A percentile compares a stretch with the other conserved stretches of the same genome.
Evolutionary conservation across 2,888 invertebrate species (phyloP).

Genomic region (Pandemis heparana): DNA sequence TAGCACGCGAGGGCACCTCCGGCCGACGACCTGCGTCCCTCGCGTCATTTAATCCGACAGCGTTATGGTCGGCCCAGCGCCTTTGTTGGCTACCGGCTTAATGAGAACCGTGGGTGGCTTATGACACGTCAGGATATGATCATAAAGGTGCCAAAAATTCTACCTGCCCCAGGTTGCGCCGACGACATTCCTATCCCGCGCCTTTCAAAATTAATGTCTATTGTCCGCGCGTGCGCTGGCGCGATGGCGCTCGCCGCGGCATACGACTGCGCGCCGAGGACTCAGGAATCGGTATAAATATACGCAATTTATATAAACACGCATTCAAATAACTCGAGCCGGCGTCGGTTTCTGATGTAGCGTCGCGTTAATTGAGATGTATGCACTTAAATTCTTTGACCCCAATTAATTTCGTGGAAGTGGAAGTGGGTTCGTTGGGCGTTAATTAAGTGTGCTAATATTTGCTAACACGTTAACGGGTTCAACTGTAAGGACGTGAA

Average conservation of each 20-base stretch:
- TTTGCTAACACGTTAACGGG: slow-evolving; percentile 67
- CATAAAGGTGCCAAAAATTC: slow-evolving; percentile 84
- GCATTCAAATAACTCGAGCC: slow-evolving; percentile 52
- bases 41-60: slow-evolving; percentile 79
- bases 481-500: slow-evolving; percentile 56
- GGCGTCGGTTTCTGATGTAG: slow-evolving; percentile 60
- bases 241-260: slow-evolving; percentile 28
- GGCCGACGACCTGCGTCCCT: slow-evolving; percentile 77
- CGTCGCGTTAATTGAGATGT: slow-evolving; percentile 78
- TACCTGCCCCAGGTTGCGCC: slow-evolving; percentile 76
- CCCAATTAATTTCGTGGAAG: slow-evolving; percentile 83
- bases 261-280: slow-evolving; percentile 41
- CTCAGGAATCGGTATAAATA: slow-evolving; percentile 17
- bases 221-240: slow-evolving; percentile 66
- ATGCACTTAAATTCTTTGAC: slow-evolving; percentile 83
- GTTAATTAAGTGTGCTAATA: slow-evolving; percentile 80
- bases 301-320: slow-evolving; percentile 44
- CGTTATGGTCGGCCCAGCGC: slow-evolving; percentile 77
- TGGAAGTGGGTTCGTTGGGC: slow-evolving; percentile 76
- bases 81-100: slow-evolving; percentile 83
- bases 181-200: slow-evolving; percentile 79
- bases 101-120: slow-evolving; percentile 83
- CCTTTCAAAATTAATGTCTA: slow-evolving; percentile 81
- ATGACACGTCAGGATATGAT: slow-evolving; percentile 83
- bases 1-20: slow-evolving; percentile 79